Conservation (phyloP, 2,888 invertebrate genomes). For the Flexamia atlantica region DNA sequence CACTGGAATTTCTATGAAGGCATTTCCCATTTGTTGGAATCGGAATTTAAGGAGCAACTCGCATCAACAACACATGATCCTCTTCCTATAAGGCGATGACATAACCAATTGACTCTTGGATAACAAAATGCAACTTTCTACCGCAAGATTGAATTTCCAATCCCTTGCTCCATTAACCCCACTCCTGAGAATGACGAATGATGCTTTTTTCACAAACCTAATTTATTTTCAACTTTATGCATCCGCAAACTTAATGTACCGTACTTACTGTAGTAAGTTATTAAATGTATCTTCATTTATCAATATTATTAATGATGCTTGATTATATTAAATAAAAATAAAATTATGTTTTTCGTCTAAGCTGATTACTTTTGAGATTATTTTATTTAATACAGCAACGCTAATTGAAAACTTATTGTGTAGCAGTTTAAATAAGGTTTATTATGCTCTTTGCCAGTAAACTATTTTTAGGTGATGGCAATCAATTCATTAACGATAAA, state of each 20-base stretch:
- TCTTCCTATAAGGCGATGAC: slow-evolving; percentile 6
- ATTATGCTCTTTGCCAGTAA: too few relatives aligned
- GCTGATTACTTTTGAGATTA: too few relatives aligned
- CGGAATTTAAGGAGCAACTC: background rate
- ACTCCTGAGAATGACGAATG: slow-evolving; percentile 12
- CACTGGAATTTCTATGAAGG: slow-evolving; percentile 8
- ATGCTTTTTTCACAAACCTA: background rate
- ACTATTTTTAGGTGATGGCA: too few relatives aligned
- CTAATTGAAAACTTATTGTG: too few relatives aligned
- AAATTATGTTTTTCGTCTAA: too few relatives aligned
- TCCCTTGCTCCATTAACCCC: slow-evolving; percentile 13
- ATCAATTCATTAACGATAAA: too few relatives aligned
- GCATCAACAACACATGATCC: slow-evolving; percentile 1
- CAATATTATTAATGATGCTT: slow-evolving; percentile 4
- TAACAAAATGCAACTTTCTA: slow-evolving; percentile 45
- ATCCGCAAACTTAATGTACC: too few relatives aligned
- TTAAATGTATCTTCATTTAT: background rate
- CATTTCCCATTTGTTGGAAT: slow-evolving; percentile 20
- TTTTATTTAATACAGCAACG: too few relatives aligned
- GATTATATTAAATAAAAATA: background rate
- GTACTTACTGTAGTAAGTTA: too few relatives aligned
- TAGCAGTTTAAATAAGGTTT: too few relatives aligned
- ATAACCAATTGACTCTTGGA: slow-evolving; percentile 27
- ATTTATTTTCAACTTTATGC: slow-evolving; percentile 3
- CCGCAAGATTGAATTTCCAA: slow-evolving; percentile 11